Conservation (phyloP, 2,113 vertebrate genomes). For the Lathamus discolor region DNA sequence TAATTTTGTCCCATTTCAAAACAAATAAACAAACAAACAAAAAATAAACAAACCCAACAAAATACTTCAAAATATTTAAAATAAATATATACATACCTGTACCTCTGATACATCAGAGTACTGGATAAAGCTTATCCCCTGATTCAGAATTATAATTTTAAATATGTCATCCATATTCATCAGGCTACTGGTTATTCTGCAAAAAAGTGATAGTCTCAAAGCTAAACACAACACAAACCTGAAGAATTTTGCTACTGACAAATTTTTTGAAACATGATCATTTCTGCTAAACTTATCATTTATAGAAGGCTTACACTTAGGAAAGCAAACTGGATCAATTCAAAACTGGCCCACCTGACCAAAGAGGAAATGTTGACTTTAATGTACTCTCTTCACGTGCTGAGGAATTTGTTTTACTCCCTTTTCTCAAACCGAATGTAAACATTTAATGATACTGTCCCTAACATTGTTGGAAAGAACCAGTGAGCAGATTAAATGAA, state of each 20-base stretch:
- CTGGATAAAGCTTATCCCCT: background rate
- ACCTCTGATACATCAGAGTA: background rate
- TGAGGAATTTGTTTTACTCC: background rate
- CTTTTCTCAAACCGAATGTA: conserved; percentile 2
- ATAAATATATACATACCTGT: background rate
- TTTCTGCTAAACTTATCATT: background rate
- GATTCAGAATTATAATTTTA: background rate
- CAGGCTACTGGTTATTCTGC: background rate
- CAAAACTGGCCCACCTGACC: background rate
- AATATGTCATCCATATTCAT: background rate
- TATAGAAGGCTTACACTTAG: background rate
- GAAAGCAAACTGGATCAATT: background rate
- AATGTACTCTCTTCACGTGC: background rate
- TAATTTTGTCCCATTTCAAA: background rate
- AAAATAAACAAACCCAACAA: fast-evolving
- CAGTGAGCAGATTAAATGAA: background rate
- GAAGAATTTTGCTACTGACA: background rate
- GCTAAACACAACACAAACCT: background rate
- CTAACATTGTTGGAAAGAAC: background rate
- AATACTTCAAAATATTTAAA: background rate
- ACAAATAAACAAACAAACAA: background rate
- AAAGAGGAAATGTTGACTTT: conserved; percentile 23
- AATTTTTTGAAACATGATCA: background rate
- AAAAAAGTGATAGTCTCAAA: background rate
- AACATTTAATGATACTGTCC: background rate